These are phyloP conservation scores for Cyclura pinguis DNA, from an alignment of 2,797 vertebrate species.

Conservation along the genomic window DNA sequence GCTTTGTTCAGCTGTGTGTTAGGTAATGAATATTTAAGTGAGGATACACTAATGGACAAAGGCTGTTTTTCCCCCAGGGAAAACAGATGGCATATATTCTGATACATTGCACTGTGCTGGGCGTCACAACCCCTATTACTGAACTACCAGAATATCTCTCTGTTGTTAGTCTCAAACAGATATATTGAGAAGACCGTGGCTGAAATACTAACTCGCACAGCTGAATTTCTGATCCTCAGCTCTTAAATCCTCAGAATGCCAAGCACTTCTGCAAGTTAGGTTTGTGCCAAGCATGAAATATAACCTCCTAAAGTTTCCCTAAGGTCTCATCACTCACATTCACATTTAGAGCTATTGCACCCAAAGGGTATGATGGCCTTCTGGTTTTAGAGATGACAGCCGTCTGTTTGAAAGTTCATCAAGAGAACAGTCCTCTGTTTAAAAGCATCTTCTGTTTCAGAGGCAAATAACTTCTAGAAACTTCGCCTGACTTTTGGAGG, in stretches of 20 bases:
- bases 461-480: too few species aligned
- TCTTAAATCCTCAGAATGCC: constrained; percentile 16
- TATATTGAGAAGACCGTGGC: background rate
- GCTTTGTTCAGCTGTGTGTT: background rate
- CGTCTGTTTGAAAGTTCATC: too few species aligned
- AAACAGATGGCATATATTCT: background rate
- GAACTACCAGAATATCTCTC: constrained; percentile 8
- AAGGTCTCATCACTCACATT: constrained; percentile 10
- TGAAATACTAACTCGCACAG: background rate
- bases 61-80: background rate
- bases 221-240: background rate
- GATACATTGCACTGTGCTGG: background rate
- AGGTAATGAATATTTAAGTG: background rate
- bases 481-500: too few species aligned
- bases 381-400: too few species aligned
- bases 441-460: background rate
- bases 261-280: background rate
- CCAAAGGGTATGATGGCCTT: background rate
- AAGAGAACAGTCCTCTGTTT: background rate
- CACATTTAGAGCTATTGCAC: constrained; percentile 41
- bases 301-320: constrained; percentile 27
- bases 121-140: background rate
- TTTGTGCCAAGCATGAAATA: constrained; percentile 50
- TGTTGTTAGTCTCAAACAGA: constrained; percentile 9
- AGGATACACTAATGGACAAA: background rate